Evolutionary conservation across 2,113 vertebrate genomes (phyloP), one percentile per base, ranked within the genome.

Genomic region (Anolis sagrei): DNA sequence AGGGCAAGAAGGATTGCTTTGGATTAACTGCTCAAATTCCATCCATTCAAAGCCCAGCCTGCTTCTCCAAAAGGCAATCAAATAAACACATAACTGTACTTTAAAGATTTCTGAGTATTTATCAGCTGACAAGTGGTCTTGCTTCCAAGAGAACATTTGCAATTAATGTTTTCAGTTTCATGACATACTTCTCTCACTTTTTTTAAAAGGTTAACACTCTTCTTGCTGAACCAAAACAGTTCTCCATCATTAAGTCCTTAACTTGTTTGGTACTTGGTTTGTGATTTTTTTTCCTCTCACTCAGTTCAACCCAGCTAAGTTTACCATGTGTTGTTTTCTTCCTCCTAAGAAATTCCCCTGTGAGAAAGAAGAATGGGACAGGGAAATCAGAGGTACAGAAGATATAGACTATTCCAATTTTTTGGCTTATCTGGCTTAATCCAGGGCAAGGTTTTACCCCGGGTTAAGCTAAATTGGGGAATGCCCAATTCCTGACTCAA

Each of bases 21-120:
- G 68, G 76, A 83, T 83, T 87, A 83, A n/a, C 32, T 72, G 58
- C 25, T 54, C 0, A 90, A 81, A 61, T 82, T 87, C 62, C 0
- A 0, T 51, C 82, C 34, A 1, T 0, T 32, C 77, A 76, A 86
- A 83, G 34, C 29, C 29, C 8, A 39, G 13, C 18, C 32, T 49
- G 8, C 34, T 69, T 70, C 29, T 68, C 51, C 54, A n/a, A 74
- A 25, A 68, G 11, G 49, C 39, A 58, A 27, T 76, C 77, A 75
- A 86, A 87, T 81, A 61, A 16, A 21, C 4, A 90, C 58, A 10
- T 72, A 82, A 83, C 29, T 82, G 32, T 9, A 78, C 73, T 86
- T 89, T 51, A 39, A 83, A 66, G 58, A 58, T 79, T n/a, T 79
- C 68, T 54, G 64, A 77, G 44, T 76, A 89, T 90, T 81, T 84